phyloP scores from a whole-genome alignment of 2,888 invertebrate species.

The Arenicola marina region DNA sequence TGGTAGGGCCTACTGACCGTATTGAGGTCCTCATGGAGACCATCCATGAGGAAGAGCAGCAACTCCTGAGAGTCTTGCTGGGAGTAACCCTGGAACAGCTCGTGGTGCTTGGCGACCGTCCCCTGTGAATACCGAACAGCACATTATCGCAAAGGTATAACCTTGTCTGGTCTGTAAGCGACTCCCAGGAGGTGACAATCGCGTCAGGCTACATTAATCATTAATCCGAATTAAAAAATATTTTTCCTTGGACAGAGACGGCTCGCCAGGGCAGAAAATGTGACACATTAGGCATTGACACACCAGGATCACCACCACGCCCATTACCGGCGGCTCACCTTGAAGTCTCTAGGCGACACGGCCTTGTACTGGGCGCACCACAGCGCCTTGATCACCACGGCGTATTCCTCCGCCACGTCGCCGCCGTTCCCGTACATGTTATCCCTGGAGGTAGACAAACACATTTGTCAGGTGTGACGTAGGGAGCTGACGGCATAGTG shows the following conservation, averaged over 20 bases:
- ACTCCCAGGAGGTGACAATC: no score
- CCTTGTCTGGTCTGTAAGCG: no score
- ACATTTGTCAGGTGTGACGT: neutral
- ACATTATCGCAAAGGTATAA: neutral
- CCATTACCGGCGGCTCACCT: no score
- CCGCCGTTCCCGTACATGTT: conserved; percentile 64
- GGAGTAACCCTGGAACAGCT: conserved; percentile 69
- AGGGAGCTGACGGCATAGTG: neutral
- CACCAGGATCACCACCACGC: no score
- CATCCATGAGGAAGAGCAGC: conserved; percentile 80
- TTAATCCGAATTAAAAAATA: no score
- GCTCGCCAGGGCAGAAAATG: no score
- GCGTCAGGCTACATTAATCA: no score
- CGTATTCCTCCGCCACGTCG: conserved; percentile 80
- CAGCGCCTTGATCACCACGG: conserved; percentile 78
- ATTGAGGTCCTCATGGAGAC: conserved; percentile 81
- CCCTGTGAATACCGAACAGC: conserved; percentile 62
- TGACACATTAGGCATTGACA: no score
- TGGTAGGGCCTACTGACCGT: conserved; percentile 65
- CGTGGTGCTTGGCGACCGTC: conserved; percentile 76
- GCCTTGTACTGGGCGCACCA: conserved; percentile 82
- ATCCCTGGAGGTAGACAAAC: conserved; percentile 41
- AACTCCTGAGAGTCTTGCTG: conserved; percentile 85
- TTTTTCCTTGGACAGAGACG: no score
- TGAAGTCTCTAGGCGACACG: conserved; percentile 78